Conservation (phyloP, 2,113 vertebrate species). For the Cygnus atratus region DNA sequence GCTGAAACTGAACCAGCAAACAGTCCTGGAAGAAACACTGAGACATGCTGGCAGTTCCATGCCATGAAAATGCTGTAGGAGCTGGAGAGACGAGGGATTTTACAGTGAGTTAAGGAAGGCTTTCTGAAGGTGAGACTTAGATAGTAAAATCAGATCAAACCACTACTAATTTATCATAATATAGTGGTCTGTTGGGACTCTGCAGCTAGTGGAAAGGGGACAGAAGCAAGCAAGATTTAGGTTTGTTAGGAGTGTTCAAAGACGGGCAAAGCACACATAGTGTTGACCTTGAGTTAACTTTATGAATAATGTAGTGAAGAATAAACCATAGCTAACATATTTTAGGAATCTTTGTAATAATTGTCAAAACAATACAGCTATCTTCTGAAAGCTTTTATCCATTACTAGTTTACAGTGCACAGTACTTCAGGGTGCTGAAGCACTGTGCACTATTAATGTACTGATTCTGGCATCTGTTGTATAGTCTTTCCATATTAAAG, state of each 20-base stretch:
- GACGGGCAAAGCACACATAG: fast-evolving
- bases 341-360: background rate
- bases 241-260: background rate
- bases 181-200: background rate
- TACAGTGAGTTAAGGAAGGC: background rate
- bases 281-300: background rate
- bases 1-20: background rate
- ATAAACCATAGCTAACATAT: background rate
- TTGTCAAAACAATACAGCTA: background rate
- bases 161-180: background rate
- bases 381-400: background rate
- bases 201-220: background rate
- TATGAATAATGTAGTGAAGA: background rate
- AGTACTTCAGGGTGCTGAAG: background rate
- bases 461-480: background rate
- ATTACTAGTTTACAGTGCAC: background rate
- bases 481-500: background rate
- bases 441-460: background rate
- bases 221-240: background rate
- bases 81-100: conserved; percentile 1
- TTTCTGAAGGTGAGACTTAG: background rate
- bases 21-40: background rate
- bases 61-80: background rate
- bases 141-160: background rate
- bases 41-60: background rate